Percentiles rank a stretch among this genome's conserved stretches.
phyloP scores from a whole-genome alignment of 1,140 invertebrate species.

The Belonocnema kinseyi region DNA sequence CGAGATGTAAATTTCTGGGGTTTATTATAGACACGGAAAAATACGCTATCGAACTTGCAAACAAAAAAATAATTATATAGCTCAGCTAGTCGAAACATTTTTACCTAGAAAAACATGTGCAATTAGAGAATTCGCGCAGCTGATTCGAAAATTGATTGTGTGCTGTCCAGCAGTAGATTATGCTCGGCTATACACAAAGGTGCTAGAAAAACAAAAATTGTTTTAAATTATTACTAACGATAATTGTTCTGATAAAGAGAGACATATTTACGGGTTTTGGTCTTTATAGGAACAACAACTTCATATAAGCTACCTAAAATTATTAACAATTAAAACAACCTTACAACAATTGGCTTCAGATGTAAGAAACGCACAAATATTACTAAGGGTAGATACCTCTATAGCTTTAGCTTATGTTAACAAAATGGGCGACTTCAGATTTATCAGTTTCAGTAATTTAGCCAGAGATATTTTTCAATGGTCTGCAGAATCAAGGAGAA shows the following conservation, averaged over 20 bases:
- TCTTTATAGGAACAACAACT: slow-evolving; percentile 30
- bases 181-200: slow-evolving; percentile 52
- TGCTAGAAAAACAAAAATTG: slow-evolving; percentile 47
- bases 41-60: slow-evolving; percentile 18
- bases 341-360: slow-evolving; percentile 56
- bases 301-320: slow-evolving; percentile 65
- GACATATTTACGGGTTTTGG: slow-evolving; percentile 38
- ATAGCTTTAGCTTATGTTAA: slow-evolving; percentile 34
- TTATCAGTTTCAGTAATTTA: slow-evolving; percentile 23
- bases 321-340: slow-evolving; percentile 55
- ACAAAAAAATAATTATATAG: slow-evolving; percentile 31
- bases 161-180: slow-evolving; percentile 50
- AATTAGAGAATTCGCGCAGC: slow-evolving; percentile 39
- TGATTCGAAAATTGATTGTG: slow-evolving; percentile 49
- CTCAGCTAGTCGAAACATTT: not conserved
- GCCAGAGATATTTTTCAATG: slow-evolving; percentile 37
- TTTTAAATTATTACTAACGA: slow-evolving; percentile 20
- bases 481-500: slow-evolving; percentile 33
- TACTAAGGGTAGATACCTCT: slow-evolving; percentile 28
- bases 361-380: slow-evolving; percentile 32
- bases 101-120: not conserved
- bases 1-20: slow-evolving; percentile 22
- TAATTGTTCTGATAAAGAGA: slow-evolving; percentile 20
- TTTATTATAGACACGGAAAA: slow-evolving; percentile 41
- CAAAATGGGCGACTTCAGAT: slow-evolving; percentile 18